phyloP scores from a whole-genome alignment of 92 coral and sea anemone genomes.

The Metridium senile region DNA sequence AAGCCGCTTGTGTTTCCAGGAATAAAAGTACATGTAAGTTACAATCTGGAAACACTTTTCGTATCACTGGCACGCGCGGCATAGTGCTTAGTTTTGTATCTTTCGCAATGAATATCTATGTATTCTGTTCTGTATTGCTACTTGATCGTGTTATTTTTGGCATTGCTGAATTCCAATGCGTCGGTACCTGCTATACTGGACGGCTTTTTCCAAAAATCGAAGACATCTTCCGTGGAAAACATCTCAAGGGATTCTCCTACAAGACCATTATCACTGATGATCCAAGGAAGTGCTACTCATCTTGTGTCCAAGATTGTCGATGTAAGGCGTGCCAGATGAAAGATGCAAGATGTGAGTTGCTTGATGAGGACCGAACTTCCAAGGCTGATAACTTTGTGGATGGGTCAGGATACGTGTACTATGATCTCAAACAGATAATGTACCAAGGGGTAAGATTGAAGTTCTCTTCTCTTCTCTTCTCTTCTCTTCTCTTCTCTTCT shows the following conservation, averaged over 20 bases:
- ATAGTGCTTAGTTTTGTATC: too few relatives aligned
- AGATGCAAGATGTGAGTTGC: conserved; percentile 43
- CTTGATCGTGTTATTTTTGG: neutral
- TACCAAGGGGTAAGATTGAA: conserved; percentile 18
- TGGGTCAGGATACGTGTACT: conserved; percentile 17
- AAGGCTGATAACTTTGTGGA: conserved; percentile 6
- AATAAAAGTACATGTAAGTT: too few relatives aligned
- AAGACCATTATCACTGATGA: conserved; percentile 32
- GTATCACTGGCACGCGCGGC: too few relatives aligned
- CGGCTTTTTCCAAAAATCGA: neutral
- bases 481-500: too few relatives aligned
- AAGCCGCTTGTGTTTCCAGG: too few relatives aligned
- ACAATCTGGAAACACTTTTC: too few relatives aligned
- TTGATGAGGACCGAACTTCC: conserved; percentile 45
- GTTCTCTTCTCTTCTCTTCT: too few relatives aligned
- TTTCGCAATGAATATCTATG: neutral
- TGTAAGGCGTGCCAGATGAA: conserved; percentile 52
- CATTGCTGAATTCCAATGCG: neutral
- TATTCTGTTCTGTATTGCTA: neutral
- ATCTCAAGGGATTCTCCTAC: conserved; percentile 32
- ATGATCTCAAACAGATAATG: conserved; percentile 13
- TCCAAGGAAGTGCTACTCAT: conserved; percentile 32
- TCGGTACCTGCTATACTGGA: conserved; percentile 3
- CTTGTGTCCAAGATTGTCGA: conserved; percentile 40
- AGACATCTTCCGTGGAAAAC: conserved; percentile 11